These are phyloP conservation scores for Chrysocyon brachyurus DNA, from an alignment of 2,797 vertebrate species.

Conservation along the genomic window DNA sequence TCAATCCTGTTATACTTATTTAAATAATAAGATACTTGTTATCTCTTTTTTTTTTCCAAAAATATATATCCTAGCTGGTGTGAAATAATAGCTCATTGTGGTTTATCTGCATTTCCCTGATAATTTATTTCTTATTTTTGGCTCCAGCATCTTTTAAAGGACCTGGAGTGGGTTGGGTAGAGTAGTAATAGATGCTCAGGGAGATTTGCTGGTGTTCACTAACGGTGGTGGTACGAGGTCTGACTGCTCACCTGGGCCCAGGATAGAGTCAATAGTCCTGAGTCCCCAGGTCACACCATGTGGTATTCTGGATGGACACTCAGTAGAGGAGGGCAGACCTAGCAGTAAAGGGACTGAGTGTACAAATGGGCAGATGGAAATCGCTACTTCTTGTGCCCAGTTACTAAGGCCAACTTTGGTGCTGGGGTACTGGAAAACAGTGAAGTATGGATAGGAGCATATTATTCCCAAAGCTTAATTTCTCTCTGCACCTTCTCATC, in stretches of 20 bases:
- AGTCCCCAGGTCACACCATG: neutral
- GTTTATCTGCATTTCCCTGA: neutral
- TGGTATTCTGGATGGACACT: neutral
- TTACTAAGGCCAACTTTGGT: neutral
- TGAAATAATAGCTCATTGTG: neutral
- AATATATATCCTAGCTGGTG: neutral
- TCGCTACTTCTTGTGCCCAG: neutral
- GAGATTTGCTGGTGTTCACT: fast-evolving
- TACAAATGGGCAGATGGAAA: neutral
- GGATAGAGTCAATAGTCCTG: neutral
- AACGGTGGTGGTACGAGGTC: fast-evolving
- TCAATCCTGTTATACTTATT: neutral
- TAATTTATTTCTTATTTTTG: neutral
- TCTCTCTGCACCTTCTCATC: neutral
- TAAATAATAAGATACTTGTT: neutral
- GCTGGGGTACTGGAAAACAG: neutral
- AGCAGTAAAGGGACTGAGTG: neutral
- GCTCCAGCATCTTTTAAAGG: neutral
- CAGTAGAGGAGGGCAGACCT: neutral
- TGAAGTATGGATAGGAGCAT: neutral
- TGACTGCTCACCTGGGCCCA: too few relatives aligned
- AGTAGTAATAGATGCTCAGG: neutral
- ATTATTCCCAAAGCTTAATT: neutral
- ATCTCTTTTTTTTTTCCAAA: too few relatives aligned
- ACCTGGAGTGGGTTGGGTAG: neutral